Evolutionary conservation across 2,888 invertebrate genomes (phyloP).

Genomic region (Eledona agricola): DNA sequence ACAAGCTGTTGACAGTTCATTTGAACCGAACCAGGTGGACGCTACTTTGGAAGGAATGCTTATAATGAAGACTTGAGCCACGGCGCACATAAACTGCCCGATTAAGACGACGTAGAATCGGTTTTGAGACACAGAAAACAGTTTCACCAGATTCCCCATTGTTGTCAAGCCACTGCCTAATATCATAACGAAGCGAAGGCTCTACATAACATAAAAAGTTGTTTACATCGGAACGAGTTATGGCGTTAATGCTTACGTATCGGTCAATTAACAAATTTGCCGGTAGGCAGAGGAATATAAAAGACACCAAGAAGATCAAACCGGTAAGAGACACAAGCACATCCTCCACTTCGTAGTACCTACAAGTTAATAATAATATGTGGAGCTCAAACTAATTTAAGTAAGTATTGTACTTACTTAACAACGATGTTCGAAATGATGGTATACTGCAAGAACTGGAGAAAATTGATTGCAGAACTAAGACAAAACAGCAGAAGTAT

Average conservation of each 20-base stretch:
- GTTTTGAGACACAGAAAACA: conserved; percentile 68
- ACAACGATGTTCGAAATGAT: conserved; percentile 86
- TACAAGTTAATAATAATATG: no score
- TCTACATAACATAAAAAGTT: conserved; percentile 64
- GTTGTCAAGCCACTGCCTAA: conserved; percentile 67
- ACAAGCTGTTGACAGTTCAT: conserved; percentile 92
- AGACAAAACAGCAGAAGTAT: conserved; percentile 84
- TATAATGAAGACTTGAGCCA: conserved; percentile 72
- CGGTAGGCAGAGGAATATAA: conserved; percentile 94
- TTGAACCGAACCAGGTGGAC: conserved; percentile 87
- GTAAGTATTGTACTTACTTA: conserved; percentile 53
- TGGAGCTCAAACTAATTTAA: no score
- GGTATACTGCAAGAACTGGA: conserved; percentile 95
- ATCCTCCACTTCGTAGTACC: conserved; percentile 76
- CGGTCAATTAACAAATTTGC: conserved; percentile 79
- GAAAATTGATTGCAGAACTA: conserved; percentile 87
- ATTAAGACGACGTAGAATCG: conserved; percentile 71
- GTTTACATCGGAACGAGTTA: neutral
- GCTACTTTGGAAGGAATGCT: conserved; percentile 74
- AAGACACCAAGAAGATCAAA: conserved; percentile 94
- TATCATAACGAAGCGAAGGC: conserved; percentile 64
- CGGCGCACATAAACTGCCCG: conserved; percentile 66
- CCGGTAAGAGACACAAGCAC: conserved; percentile 90
- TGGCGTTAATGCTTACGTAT: conserved; percentile 45
- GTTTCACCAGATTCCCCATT: conserved; percentile 69